Base-by-base conservation (phyloP, 2,797 vertebrate genomes). In the Coregonus ussuriensis region DNA sequence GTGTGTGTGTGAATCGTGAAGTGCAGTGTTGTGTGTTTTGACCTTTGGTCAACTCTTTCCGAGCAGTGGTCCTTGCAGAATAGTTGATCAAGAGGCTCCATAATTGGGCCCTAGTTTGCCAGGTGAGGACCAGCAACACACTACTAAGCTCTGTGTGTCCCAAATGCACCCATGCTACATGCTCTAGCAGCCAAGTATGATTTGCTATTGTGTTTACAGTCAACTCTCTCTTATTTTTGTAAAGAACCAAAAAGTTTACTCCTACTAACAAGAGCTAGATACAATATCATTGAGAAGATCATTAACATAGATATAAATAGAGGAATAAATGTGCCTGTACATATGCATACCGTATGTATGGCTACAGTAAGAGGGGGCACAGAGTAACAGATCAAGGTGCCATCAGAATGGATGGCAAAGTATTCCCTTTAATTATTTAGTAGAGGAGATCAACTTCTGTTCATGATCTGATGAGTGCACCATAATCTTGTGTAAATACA, bases 401-500 rank as follows among this genome's bases (percentile, higher is more conserved):
- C 79, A 81, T 71, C 70, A 76, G 79, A 79, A 70, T 84, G 75
- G 75, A 62, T 79, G 56, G 33, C 78, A 67, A 76, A 73, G 81
- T 72, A 81, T 77, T 91, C 85, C 86, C 89, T 92, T 89, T 91
- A 89, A 90, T 84, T 87, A 71, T 83, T 74, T 75, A 77, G 80
- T 83, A 71, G 79, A 88, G 71, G 66, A 79, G 74, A 65, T 81
- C 74, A 67, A 16, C 41, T 81, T 18, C 71, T 53, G 51, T 70
- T 77, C 51, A 70, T 66, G 66, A 56, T 18, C 25, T 41, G 63
- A 81, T n/a, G n/a, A n/a, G 77, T 70, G 47, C 63, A 72, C 77
- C 74, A 35, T 81, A 51, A 65, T 72, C 51, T 54, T 76, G 68
- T 77, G 75, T 83, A 73, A 41, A 74, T 80, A 41, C 35, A 41